Evolutionary conservation across 2,888 invertebrate genomes (phyloP).

Genomic region (Polietes domitor): DNA sequence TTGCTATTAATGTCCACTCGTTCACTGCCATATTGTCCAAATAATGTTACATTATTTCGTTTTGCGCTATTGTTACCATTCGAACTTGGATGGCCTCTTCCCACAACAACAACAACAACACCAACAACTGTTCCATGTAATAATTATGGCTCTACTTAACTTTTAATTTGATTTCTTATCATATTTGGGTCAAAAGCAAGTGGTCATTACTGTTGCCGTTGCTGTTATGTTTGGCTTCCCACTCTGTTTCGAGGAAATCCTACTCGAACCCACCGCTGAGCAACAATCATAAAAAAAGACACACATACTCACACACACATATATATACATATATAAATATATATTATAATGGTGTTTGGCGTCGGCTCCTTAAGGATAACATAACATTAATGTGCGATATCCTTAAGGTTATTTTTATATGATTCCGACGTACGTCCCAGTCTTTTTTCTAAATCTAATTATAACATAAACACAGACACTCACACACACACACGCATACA

Average conservation of each 20-base stretch:
- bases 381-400: background rate
- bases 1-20: no score
- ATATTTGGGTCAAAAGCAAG: constrained; percentile 15
- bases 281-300: background rate
- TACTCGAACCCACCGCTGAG: background rate
- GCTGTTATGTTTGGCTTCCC: background rate
- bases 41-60: no score
- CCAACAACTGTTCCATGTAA: background rate
- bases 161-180: constrained; percentile 34
- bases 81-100: no score
- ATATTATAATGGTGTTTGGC: background rate
- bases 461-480: constrained; percentile 5
- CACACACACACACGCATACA: background rate
- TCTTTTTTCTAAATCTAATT: constrained; percentile 35
- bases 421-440: background rate
- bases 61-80: no score
- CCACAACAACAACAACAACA: no score
- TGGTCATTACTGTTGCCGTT: background rate
- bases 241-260: background rate
- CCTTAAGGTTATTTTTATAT: constrained; percentile 12
- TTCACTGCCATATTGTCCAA: no score
- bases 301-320: no score
- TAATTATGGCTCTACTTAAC: constrained; percentile 19
- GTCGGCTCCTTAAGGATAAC: constrained; percentile 4
- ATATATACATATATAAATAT: no score